Evolutionary conservation across 2,888 invertebrate genomes (phyloP).

Genomic region (Halictus ligatus): DNA sequence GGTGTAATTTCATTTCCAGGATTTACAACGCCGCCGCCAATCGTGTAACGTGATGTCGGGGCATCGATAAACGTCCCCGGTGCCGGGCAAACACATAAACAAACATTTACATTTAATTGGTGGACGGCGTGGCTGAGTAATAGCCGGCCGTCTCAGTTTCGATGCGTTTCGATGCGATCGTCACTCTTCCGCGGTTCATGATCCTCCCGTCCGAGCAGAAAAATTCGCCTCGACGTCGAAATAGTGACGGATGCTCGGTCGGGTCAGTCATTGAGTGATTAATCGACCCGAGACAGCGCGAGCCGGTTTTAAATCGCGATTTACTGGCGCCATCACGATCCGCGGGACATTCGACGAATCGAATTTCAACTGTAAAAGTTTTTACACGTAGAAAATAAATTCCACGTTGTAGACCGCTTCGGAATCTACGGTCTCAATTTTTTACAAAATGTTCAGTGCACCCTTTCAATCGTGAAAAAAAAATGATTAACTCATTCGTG

Average conservation of each 20-base stretch:
- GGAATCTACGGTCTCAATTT: neutral
- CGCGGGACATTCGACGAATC: neutral
- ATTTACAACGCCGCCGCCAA: slow-evolving; percentile 72
- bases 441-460: neutral
- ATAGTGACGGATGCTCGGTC: slow-evolving; percentile 46
- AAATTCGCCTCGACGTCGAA: slow-evolving; percentile 48
- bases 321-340: slow-evolving; percentile 2
- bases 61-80: slow-evolving; percentile 82
- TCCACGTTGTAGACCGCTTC: neutral
- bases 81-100: slow-evolving; percentile 80
- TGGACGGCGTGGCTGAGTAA: slow-evolving; percentile 76
- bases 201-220: slow-evolving; percentile 49
- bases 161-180: slow-evolving; percentile 70
- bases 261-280: slow-evolving; percentile 34
- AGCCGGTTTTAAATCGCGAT: slow-evolving; percentile 25
- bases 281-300: slow-evolving; percentile 37
- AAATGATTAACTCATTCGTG: neutral
- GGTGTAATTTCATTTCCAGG: slow-evolving; percentile 57
- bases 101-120: slow-evolving; percentile 83
- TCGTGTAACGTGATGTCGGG: slow-evolving; percentile 77
- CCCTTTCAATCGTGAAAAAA: neutral
- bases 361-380: neutral
- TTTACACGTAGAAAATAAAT: neutral
- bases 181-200: slow-evolving; percentile 57
- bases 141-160: slow-evolving; percentile 74